Base-by-base conservation (phyloP, 2,888 invertebrate genomes). In the Pseudoips prasinana region DNA sequence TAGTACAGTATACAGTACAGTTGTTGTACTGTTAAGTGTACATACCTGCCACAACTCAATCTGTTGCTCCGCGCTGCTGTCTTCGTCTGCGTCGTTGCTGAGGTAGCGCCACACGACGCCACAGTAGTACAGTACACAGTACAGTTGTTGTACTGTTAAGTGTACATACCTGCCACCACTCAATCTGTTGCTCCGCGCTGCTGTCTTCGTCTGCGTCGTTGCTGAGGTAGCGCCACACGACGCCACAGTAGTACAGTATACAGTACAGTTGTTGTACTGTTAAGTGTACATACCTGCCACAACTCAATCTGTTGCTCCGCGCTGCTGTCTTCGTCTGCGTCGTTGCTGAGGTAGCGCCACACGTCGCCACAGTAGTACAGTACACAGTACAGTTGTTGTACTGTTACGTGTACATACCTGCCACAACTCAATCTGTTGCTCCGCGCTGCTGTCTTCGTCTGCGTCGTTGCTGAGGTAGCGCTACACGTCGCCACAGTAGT, bases 91-190 rank as follows among this genome's bases (percentile, higher is more conserved):
- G 27, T 83, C 82, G 30, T 52, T 61, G 0, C 78, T 54, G 25
- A 96, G 82, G 69, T 96, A 98, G 26, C 91, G 90, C 92, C 94
- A 94, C 17, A 96, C 94, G 68, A 98, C 97, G 17, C 92, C 90
- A 58, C 94, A 94, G 77, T 97, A 96, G 73, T 95, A 95, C 39
- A n/a, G n/a, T n/a, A n/a, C n/a, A n/a, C n/a, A n/a, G n/a, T n/a
- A n/a, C n/a, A 94, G n/a, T n/a, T n/a, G n/a, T n/a, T n/a, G n/a
- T n/a, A n/a, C n/a, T n/a, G n/a, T n/a, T n/a, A n/a, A n/a, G n/a
- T n/a, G n/a, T n/a, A n/a, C n/a, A n/a, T n/a, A 96, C 96, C 92
- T 95, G 94, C 97, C 97, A 97, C 59, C 94, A 75, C 46, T 93
- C 91, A 55, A 96, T 91, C 35, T 94, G 93, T 1, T 84, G 68